These are phyloP conservation scores for Parasteatoda tepidariorum DNA, from an alignment of 1,140 invertebrate species.

Conservation along the genomic window DNA sequence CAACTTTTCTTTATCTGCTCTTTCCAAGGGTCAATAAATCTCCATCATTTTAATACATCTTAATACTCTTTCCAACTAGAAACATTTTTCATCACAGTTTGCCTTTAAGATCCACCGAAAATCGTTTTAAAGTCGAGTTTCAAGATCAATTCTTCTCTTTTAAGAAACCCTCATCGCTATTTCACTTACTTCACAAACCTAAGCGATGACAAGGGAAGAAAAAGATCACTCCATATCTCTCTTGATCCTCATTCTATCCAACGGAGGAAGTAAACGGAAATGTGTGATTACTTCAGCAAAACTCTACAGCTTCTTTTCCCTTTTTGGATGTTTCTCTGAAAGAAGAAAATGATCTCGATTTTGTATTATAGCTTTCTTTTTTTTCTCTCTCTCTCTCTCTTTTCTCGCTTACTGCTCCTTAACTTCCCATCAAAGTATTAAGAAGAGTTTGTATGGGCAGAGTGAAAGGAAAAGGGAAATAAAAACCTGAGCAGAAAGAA, in stretches of 20 bases:
- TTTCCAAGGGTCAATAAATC: too few relatives aligned
- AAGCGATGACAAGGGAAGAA: not conserved
- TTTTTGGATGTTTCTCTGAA: constrained; percentile 12
- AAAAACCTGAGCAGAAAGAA: not conserved
- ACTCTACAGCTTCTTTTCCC: not conserved
- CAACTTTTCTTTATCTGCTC: too few relatives aligned
- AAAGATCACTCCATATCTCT: constrained; percentile 24
- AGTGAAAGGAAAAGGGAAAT: not conserved
- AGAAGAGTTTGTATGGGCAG: constrained; percentile 5
- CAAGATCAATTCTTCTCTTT: too few relatives aligned
- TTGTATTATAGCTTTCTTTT: not conserved
- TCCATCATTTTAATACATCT: too few relatives aligned
- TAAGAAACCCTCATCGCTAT: not conserved
- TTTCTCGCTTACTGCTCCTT: constrained; percentile 9
- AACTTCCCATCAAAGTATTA: constrained; percentile 45
- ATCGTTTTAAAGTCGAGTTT: too few relatives aligned
- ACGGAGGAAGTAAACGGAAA: constrained; percentile 26
- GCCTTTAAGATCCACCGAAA: too few relatives aligned
- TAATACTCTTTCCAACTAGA: too few relatives aligned
- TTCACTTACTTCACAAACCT: not conserved
- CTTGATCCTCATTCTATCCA: constrained; percentile 25
- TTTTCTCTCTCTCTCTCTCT: constrained; percentile 1
- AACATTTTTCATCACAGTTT: too few relatives aligned
- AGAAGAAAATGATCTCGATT: constrained; percentile 36
- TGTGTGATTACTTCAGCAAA: constrained; percentile 42